phyloP scores from a whole-genome alignment of 2,888 invertebrate genomes.

The Macrosoma leucophasiata region DNA sequence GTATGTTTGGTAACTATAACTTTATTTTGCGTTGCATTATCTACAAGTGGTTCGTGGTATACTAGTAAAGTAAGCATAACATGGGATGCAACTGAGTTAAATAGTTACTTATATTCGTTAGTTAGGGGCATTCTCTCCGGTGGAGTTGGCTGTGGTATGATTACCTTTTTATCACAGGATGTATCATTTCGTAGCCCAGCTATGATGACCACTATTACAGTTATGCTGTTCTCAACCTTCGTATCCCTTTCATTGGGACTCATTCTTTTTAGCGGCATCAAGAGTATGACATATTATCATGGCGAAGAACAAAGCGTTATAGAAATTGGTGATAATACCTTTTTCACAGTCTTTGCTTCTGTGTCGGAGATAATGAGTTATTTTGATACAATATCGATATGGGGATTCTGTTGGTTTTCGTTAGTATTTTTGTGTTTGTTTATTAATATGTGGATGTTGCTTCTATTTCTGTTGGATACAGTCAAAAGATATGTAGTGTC shows the following conservation, averaged over 20 bases:
- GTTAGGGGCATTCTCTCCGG: conserved; percentile 41
- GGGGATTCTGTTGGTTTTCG: conserved; percentile 56
- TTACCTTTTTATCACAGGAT: conserved; percentile 45
- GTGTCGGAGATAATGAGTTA: conserved; percentile 54
- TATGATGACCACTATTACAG: conserved; percentile 53
- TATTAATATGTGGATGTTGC: conserved; percentile 47
- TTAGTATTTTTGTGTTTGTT: conserved; percentile 42
- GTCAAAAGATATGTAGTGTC: conserved; percentile 28
- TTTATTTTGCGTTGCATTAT: conserved; percentile 48
- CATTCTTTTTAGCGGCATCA: conserved; percentile 50
- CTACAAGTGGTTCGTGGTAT: conserved; percentile 56
- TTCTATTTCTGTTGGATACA: conserved; percentile 42
- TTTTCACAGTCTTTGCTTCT: conserved; percentile 46
- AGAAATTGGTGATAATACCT: conserved; percentile 43
- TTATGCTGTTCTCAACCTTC: conserved; percentile 41
- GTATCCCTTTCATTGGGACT: conserved; percentile 39
- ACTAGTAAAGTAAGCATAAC: conserved; percentile 36
- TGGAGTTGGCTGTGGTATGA: conserved; percentile 52
- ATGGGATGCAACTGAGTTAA: conserved; percentile 33
- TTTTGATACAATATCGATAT: conserved; percentile 44
- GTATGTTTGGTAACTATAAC: conserved; percentile 37
- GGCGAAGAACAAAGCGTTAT: conserved; percentile 55
- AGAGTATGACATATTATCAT: conserved; percentile 59
- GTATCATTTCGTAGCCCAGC: conserved; percentile 58
- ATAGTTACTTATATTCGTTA: conserved; percentile 32